Conservation (phyloP, 2,113 vertebrate genomes). For the Zosterops hypoxanthus region DNA sequence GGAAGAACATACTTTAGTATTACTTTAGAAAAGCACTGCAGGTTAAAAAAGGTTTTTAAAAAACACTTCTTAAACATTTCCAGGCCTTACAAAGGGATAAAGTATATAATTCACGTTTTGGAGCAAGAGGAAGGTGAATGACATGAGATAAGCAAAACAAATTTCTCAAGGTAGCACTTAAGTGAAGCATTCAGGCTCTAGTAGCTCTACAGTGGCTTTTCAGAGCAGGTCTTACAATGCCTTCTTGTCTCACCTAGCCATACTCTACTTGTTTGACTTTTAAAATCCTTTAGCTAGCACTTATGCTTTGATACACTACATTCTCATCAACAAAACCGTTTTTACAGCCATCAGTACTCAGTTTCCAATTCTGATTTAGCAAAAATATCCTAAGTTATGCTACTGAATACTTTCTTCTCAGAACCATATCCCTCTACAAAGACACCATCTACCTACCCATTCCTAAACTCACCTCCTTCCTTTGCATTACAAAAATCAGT, state of each 20-base stretch:
- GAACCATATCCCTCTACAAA: not conserved
- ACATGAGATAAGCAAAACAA: not conserved
- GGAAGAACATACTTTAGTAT: not conserved
- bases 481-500: not conserved
- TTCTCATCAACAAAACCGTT: not conserved
- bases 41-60: not conserved
- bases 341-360: not conserved
- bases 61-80: not conserved
- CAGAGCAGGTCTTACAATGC: not conserved
- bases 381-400: not conserved
- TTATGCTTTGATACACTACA: not conserved
- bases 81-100: not conserved
- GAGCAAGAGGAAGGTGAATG: not conserved
- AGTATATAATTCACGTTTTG: not conserved
- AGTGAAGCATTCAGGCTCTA: not conserved
- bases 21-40: not conserved
- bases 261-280: not conserved
- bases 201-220: not conserved
- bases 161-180: not conserved
- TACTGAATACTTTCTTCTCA: not conserved
- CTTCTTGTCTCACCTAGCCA: not conserved
- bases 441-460: not conserved
- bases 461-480: not conserved
- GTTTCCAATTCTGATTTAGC: not conserved
- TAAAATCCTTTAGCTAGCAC: not conserved